Evolutionary conservation across 1,140 invertebrate genomes (phyloP), one percentile per base, ranked within the genome.

Genomic region (Diachasmimorpha longicaudata): DNA sequence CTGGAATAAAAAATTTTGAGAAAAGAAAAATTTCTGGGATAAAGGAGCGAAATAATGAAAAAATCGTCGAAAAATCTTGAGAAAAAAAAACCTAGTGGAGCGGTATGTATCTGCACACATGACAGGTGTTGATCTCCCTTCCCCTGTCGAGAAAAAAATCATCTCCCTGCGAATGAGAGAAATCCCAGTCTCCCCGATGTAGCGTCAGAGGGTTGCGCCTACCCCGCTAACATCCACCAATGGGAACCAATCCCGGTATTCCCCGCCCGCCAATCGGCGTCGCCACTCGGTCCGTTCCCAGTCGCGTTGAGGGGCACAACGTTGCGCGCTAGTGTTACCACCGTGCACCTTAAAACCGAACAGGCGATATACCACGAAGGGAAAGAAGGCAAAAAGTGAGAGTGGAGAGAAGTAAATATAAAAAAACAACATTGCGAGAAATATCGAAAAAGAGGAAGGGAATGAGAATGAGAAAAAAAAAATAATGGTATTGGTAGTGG

Each of bases 131-230:
- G 16, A 21, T 21, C n/a, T 23, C 19, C 58, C 19, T n/a, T 8
- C 58, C 5, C 58, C 11, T 5, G 6, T 4, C 21, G 19, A 23
- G 19, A 63, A 25, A 42, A 42, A 63, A 25, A 25, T 1, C 5
- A 63, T 63, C 48, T 23, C 52, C 23, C 58, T 25, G 21, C 58
- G 58, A 63, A 31, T 63, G 23, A 63, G 58, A 63, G 58, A 63
- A 63, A 63, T 52, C 8, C 19, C 11, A 63, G 58, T 16, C 8
- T 19, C 58, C 23, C 23, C 21, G 71, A 80, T 55, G 70, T 58
- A 70, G 74, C 78, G 81, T 80, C 79, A 81, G 84, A 77, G 83
- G 82, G 80, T 82, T 80, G 85, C 74, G 63, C 83, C 86, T 82
- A 85, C 87, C 85, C 83, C 79, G 70, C 14, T 77, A 42, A 5